phyloP scores from a whole-genome alignment of 2,888 invertebrate genomes.

The Rhabditophanes sp. region DNA sequence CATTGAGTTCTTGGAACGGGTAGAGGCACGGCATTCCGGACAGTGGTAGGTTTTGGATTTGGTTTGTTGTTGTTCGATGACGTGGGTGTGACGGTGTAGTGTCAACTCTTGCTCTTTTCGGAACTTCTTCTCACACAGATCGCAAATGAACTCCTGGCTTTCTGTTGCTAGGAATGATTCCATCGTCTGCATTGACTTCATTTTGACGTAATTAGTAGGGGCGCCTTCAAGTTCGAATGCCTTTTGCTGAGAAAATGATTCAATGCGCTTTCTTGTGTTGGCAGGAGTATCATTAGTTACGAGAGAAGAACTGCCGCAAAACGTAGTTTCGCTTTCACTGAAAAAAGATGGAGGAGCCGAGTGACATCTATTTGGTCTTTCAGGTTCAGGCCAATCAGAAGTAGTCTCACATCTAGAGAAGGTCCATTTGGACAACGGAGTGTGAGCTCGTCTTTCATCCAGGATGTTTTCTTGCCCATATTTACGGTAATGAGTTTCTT shows the following conservation, averaged over 20 bases:
- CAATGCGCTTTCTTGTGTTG: too few relatives aligned
- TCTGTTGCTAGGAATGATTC: conserved; percentile 13
- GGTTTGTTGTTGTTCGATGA: conserved; percentile 52
- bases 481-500: conserved; percentile 10
- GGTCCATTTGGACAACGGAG: conserved; percentile 39
- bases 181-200: too few relatives aligned
- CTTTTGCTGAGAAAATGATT: too few relatives aligned
- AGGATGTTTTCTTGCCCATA: conserved; percentile 27
- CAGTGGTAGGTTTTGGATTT: conserved; percentile 47
- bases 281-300: too few relatives aligned
- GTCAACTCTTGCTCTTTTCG: conserved; percentile 55
- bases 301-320: too few relatives aligned
- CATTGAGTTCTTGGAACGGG: conserved; percentile 36
- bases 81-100: conserved; percentile 34
- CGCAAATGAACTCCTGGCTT: conserved; percentile 51
- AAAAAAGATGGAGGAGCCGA: conserved; percentile 19
- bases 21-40: conserved; percentile 41
- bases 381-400: conserved; percentile 13
- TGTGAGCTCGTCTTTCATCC: conserved; percentile 31
- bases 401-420: conserved; percentile 13
- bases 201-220: too few relatives aligned
- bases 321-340: too few relatives aligned
- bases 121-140: conserved; percentile 76
- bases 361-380: conserved; percentile 13
- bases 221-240: too few relatives aligned